A percentile compares a stretch with the other conserved stretches of the same genome.
Evolutionary conservation across 2,113 vertebrate species (phyloP).

Genomic region (Anthoscopus minutus): DNA sequence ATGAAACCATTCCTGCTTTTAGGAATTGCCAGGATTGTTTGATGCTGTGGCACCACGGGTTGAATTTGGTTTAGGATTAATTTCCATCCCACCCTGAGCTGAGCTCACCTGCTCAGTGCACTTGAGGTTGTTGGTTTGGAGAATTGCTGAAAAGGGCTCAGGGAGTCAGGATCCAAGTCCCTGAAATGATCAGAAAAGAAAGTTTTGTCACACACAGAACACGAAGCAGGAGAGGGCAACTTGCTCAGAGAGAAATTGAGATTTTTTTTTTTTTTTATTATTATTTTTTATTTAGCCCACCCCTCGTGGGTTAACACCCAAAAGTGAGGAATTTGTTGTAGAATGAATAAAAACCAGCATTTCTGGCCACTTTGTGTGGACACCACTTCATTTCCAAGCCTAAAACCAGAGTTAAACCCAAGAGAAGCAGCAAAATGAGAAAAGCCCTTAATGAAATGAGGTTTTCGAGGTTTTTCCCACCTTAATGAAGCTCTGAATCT

Average conservation of each 20-base stretch:
- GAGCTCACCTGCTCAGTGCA: conserved; percentile 68
- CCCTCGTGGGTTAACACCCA: not conserved
- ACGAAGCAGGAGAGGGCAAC: not conserved
- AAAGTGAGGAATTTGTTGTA: not conserved
- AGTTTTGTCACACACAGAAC: not conserved
- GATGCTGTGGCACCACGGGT: too few species aligned
- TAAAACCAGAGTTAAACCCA: not conserved
- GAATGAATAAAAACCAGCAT: not conserved
- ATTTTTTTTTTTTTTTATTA: not conserved
- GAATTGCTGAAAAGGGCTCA: not conserved
- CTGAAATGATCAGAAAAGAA: conserved; percentile 46
- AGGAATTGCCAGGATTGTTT: too few species aligned
- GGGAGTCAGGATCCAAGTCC: not conserved
- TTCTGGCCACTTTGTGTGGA: not conserved
- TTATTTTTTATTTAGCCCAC: not conserved
- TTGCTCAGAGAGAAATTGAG: not conserved
- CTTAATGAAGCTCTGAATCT: too few species aligned
- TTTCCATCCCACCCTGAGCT: not conserved
- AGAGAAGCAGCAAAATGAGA: not conserved
- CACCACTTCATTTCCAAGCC: not conserved
- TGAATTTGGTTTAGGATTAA: not conserved
- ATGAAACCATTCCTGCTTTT: not conserved
- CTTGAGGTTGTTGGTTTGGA: not conserved
- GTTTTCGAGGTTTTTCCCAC: not conserved
- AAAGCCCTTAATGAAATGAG: not conserved